These are phyloP conservation scores for Drosophila ironensis DNA, from an alignment of 1,140 invertebrate species.

Conservation along the genomic window DNA sequence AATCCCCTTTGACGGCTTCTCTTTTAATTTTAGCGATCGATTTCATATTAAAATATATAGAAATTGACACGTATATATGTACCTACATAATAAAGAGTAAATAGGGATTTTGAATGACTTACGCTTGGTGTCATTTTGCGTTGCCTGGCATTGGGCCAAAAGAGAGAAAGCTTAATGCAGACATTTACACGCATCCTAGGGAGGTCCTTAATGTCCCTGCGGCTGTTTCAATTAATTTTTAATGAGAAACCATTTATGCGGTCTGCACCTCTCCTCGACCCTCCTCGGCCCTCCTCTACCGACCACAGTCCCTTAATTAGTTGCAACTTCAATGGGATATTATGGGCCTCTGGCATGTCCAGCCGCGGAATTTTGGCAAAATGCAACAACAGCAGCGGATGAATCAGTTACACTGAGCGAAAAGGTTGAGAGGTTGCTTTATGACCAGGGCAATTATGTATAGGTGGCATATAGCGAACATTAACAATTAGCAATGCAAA, in stretches of 20 bases:
- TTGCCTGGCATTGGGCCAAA: slow-evolving; percentile 1
- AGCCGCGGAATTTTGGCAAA: background rate
- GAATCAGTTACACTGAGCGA: background rate
- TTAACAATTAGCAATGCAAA: too few relatives aligned
- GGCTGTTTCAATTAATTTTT: slow-evolving; percentile 53
- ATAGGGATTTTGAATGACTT: background rate
- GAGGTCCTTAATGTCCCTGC: slow-evolving; percentile 7
- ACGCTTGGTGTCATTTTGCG: background rate
- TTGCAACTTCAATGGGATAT: slow-evolving; percentile 30
- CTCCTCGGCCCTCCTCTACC: background rate
- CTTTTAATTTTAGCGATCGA: background rate
- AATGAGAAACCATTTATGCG: slow-evolving; percentile 55
- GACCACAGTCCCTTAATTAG: slow-evolving; percentile 51
- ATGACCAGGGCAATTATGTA: too few relatives aligned
- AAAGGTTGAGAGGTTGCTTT: too few relatives aligned
- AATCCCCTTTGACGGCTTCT: too few relatives aligned
- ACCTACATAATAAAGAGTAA: background rate
- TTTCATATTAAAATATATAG: background rate
- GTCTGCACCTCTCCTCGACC: background rate
- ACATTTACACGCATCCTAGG: background rate
- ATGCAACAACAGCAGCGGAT: slow-evolving; percentile 7
- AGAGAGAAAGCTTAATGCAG: background rate
- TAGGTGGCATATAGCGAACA: too few relatives aligned
- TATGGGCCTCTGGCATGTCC: background rate
- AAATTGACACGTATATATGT: background rate